Evolutionary conservation across 2,888 invertebrate species (phyloP), one percentile per base, ranked within the genome.

Genomic region (Podabrus alpinus): DNA sequence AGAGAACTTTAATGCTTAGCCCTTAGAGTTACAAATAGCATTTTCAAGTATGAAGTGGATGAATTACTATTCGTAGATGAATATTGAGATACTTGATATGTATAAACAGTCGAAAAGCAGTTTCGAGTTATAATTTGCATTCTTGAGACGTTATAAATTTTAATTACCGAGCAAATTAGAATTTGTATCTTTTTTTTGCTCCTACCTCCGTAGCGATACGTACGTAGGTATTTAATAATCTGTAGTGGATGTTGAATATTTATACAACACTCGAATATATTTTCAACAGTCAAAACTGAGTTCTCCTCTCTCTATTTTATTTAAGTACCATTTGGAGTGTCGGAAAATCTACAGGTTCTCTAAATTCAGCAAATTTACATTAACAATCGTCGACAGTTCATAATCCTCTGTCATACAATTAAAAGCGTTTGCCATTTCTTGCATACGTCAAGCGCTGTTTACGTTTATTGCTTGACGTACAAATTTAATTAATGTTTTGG

Each of bases 331-430:
- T 81, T 76, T 71, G 75, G 74, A 76, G 45, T 45, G 45, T n/a
- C 45, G 45, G 45, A 77, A 80, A 77, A 81, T 80, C 80, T 79
- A 81, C 81, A 81, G 80, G 80, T 81, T 78, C 79, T 78, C 78
- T n/a, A n/a, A 77, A 78, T 69, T 68, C 69, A 45, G 60, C 72
- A 67, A 80, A 82, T 80, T 80, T 80, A 80, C 80, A 80, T 80
- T 78, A 79, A 78, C 77, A 78, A 80, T 77, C 72, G 77, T 78
- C 80, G 82, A 80, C 80, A 81, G 80, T 80, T 78, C 71, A 74
- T 78, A 78, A 79, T 80, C 79, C 79, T 78, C 78, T 79, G 79
- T 74, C 77, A 71, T 75, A 76, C 73, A 77, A 75, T 77, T 77
- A 77, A 77, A 72, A 75, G 69, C 77, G 66, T 74, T 74, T 75